Evolutionary conservation across 2,888 invertebrate species (phyloP).

Genomic region (Cetonia aurata): DNA sequence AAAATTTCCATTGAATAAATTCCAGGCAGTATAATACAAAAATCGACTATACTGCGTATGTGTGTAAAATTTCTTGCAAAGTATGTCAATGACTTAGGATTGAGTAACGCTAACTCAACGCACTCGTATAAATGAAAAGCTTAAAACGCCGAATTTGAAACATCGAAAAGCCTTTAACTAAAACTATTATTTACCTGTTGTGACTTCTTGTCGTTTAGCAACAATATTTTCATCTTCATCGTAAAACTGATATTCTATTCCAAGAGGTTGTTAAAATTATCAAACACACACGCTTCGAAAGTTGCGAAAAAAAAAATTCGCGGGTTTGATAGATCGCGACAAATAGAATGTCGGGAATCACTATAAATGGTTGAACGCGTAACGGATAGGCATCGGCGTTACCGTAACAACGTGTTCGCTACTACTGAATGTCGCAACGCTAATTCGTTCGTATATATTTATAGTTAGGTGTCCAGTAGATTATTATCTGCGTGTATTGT

Average conservation of each 20-base stretch:
- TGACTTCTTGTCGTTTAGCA: slow-evolving; percentile 14
- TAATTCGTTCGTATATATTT: slow-evolving; percentile 12
- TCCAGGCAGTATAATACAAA: no score
- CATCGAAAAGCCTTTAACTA: not conserved
- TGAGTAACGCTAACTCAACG: not conserved
- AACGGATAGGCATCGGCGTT: no score
- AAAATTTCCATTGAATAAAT: no score
- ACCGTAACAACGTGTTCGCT: no score
- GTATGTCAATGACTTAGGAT: slow-evolving; percentile 15
- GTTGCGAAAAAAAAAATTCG: no score
- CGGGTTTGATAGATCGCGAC: no score
- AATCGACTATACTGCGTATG: no score
- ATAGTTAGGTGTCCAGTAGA: slow-evolving; percentile 13
- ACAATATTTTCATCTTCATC: slow-evolving; percentile 34
- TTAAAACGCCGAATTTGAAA: not conserved
- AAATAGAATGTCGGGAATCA: no score
- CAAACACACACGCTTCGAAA: not conserved
- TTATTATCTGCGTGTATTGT: slow-evolving; percentile 32
- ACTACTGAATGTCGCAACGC: slow-evolving; percentile 32
- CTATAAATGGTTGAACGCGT: no score
- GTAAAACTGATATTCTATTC: not conserved
- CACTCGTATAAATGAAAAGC: no score
- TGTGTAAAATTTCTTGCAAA: slow-evolving; percentile 9
- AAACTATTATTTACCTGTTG: slow-evolving; percentile 13
- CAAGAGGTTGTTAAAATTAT: not conserved